Evolutionary conservation across 2,888 invertebrate genomes (phyloP).

Genomic region (Omphaloscelis lunosa): DNA sequence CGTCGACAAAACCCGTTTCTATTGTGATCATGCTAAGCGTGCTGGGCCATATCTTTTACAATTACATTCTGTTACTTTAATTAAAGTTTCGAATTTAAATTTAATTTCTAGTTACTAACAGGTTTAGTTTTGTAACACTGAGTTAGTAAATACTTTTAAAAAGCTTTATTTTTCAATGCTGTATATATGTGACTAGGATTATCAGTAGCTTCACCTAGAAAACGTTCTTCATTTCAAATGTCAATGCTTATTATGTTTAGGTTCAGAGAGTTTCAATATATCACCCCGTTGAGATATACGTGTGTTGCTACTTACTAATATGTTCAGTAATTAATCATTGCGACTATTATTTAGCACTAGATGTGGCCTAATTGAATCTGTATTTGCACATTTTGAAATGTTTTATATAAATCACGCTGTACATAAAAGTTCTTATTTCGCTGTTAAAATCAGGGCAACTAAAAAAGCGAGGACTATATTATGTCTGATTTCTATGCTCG

Average conservation of each 20-base stretch:
- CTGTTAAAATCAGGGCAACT: neutral
- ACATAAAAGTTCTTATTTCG: neutral
- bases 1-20: too few relatives aligned
- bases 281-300: constrained; percentile 39
- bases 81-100: neutral
- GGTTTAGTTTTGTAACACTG: neutral
- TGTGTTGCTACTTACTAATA: constrained; percentile 25
- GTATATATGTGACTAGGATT: neutral
- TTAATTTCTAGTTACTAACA: neutral
- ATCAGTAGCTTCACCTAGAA: constrained; percentile 9
- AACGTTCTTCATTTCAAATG: constrained; percentile 20
- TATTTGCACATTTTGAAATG: constrained; percentile 2
- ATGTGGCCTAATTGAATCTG: constrained; percentile 5
- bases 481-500: constrained; percentile 3
- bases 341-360: constrained; percentile 40
- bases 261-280: constrained; percentile 28
- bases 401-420: neutral
- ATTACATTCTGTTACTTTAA: neutral
- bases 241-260: constrained; percentile 34
- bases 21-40: too few relatives aligned
- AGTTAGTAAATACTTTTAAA: neutral
- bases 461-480: neutral
- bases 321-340: constrained; percentile 30
- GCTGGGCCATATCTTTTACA: neutral
- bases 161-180: neutral